phyloP scores from a whole-genome alignment of 1,140 invertebrate species.

The Drosophila cardini region DNA sequence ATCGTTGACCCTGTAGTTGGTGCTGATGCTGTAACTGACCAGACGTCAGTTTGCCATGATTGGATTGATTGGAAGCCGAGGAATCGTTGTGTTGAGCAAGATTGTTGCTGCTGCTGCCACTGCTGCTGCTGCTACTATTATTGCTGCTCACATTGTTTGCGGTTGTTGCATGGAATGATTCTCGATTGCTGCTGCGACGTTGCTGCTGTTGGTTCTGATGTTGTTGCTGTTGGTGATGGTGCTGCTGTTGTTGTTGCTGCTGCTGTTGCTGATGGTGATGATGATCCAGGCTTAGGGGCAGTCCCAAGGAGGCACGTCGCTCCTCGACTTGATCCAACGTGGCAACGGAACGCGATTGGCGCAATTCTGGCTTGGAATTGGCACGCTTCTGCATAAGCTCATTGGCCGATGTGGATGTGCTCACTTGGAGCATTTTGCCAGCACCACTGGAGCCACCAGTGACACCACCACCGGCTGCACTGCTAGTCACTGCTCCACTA shows the following conservation, averaged over 20 bases:
- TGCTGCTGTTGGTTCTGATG: slow-evolving; percentile 57
- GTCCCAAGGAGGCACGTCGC: slow-evolving; percentile 62
- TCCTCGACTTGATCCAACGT: slow-evolving; percentile 69
- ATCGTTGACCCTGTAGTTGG: slow-evolving; percentile 44
- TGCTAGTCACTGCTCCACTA: slow-evolving; percentile 9
- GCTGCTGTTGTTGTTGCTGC: slow-evolving; percentile 55
- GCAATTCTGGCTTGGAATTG: slow-evolving; percentile 70
- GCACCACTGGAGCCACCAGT: slow-evolving; percentile 7
- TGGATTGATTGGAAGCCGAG: slow-evolving; percentile 53
- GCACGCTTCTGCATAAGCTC: slow-evolving; percentile 70
- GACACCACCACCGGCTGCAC: neutral
- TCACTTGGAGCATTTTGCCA: slow-evolving; percentile 43
- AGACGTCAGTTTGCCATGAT: slow-evolving; percentile 53
- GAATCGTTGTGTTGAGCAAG: slow-evolving; percentile 41
- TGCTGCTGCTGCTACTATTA: no score
- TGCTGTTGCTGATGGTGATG: slow-evolving; percentile 41
- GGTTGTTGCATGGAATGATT: slow-evolving; percentile 72
- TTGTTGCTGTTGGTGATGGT: slow-evolving; percentile 40
- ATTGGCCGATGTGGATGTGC: slow-evolving; percentile 57
- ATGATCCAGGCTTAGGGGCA: slow-evolving; percentile 51
- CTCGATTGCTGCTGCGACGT: slow-evolving; percentile 71
- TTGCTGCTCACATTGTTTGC: slow-evolving; percentile 48
- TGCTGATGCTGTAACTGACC: slow-evolving; percentile 39
- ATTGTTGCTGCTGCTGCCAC: slow-evolving; percentile 10
- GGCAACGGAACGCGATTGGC: slow-evolving; percentile 64